Conservation (phyloP, 2,888 invertebrate species). For the Dascillus cervinus region DNA sequence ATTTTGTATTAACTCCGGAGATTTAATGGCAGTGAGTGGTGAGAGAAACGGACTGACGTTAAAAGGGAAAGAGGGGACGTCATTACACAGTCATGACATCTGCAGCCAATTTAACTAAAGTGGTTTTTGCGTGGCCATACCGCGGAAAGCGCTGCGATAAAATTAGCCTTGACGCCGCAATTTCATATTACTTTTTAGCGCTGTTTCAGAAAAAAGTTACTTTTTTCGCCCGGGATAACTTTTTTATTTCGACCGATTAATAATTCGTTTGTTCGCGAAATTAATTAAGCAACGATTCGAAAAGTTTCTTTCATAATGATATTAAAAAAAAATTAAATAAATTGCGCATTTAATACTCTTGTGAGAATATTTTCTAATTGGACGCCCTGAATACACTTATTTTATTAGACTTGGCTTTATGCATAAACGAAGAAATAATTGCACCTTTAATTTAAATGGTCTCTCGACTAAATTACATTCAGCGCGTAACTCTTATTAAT, state of each 20-base stretch:
- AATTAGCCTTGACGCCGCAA: constrained; percentile 19
- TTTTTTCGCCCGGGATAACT: no score
- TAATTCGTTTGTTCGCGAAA: no score
- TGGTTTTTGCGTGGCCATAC: constrained; percentile 37
- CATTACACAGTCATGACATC: constrained; percentile 42
- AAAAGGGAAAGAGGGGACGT: constrained; percentile 24
- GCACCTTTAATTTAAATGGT: constrained; percentile 15
- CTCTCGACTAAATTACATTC: constrained; percentile 10
- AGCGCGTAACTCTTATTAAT: constrained; percentile 11
- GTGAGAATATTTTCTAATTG: constrained; percentile 8
- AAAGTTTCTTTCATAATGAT: no score
- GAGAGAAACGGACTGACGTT: constrained; percentile 19
- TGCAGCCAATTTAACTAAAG: constrained; percentile 42
- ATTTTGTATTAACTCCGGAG: constrained; percentile 45
- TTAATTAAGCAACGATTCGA: no score
- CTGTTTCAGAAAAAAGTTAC: no score
- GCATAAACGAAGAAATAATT: constrained; percentile 28
- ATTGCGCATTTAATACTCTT: no score
- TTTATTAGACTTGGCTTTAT: constrained; percentile 14
- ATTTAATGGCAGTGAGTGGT: constrained; percentile 42
- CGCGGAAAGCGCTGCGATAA: constrained; percentile 16
- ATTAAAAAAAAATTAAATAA: no score
- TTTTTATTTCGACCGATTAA: no score
- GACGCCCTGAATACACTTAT: constrained; percentile 5
- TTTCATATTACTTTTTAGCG: no score